Base-by-base conservation (phyloP, 2,113 vertebrate species). In the Plotosus lineatus region DNA sequence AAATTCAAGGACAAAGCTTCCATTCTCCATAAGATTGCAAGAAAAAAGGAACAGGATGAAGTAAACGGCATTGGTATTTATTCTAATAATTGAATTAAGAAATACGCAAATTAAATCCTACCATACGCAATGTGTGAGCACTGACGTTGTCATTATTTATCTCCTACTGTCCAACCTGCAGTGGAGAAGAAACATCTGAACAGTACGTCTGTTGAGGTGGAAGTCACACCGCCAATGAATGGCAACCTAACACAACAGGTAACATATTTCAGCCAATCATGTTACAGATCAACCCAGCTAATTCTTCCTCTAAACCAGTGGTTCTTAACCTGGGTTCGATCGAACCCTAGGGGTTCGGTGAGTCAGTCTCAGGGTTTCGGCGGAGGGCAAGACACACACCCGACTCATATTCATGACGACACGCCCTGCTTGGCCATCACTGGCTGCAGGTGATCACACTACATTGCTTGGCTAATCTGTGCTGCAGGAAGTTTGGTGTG, bases 21-120 rank as follows among this genome's bases (percentile, higher is more conserved):
- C 19, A 97, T 97, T 87, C 95, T 99, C 61, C 96, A 98, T 90
- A 98, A 96, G 91, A 96, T 99, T 8, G 97, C 96, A 84, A 98
- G 98, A 92, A 94, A 96, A 90, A 95, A 96, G 84, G 97, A 95
- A 87, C 93, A 95, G 85, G 96, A 96, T 31, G 96, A 97, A 6
- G 90, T 93, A 84, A 97, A 96, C 8, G 96, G 95, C 74, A 87
- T 94, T 38, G 90, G 90, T 92, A 85, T 82, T 88, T 89, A 31
- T 56, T 58, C 7, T 51, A 36, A 51, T 2, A 12, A 12, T n/a
- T 8, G 36, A 48, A 71, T 48, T 48, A 33, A 15, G 7, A 12
- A 46, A 69, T 26, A 28, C 44, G 5, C 42, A 46, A 44, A 68
- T 44, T 2, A 71, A 12, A 28, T 8, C 3, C 21, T 26, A 6